These are phyloP conservation scores for Serrognathus titanus DNA, from an alignment of 2,888 invertebrate genomes.

Conservation along the genomic window DNA sequence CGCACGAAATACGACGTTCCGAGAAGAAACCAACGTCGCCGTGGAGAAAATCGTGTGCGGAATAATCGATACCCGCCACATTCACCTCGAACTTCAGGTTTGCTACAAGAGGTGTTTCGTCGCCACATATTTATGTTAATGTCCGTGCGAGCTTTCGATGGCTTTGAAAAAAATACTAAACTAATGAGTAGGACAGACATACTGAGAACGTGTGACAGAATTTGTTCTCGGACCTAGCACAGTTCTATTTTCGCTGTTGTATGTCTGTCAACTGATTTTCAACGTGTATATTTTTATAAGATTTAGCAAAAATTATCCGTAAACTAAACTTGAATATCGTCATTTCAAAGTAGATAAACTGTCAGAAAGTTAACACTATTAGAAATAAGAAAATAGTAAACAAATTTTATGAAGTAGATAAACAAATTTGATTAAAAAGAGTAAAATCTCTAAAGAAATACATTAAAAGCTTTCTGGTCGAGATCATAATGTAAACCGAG, in stretches of 20 bases:
- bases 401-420: too few relatives aligned
- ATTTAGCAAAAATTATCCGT: too few relatives aligned
- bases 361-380: too few relatives aligned
- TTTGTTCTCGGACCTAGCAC: neutral
- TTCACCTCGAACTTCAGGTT: conserved; percentile 7
- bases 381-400: too few relatives aligned
- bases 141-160: conserved; percentile 19
- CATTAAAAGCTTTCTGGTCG: too few relatives aligned
- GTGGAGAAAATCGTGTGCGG: conserved; percentile 28
- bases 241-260: neutral
- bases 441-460: too few relatives aligned
- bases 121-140: conserved; percentile 36
- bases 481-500: too few relatives aligned
- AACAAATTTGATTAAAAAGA: too few relatives aligned
- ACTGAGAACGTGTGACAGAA: neutral
- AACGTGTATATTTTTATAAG: too few relatives aligned
- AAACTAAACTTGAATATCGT: too few relatives aligned
- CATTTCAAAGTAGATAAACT: too few relatives aligned
- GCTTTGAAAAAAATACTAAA: conserved; percentile 27
- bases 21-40: conserved; percentile 17
- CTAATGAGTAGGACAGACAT: conserved; percentile 20
- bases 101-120: conserved; percentile 9
- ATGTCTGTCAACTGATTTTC: too few relatives aligned
- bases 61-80: conserved; percentile 32
- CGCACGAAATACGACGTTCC: conserved; percentile 23